Evolutionary conservation across 1,140 invertebrate species (phyloP).

Genomic region (Euura saliciscinereae): DNA sequence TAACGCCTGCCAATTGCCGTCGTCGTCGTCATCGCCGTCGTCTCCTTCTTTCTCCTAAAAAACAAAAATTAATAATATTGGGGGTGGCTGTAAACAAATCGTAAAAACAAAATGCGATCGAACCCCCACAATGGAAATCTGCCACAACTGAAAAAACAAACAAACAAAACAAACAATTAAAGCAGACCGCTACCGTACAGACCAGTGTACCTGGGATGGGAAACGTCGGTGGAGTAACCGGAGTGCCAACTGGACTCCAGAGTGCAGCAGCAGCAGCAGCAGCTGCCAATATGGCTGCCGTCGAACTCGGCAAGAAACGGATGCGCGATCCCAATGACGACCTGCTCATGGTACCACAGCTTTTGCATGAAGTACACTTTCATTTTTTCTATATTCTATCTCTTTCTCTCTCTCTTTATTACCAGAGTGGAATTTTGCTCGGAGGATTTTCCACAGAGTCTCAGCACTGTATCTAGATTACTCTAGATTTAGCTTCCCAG

Average conservation of each 20-base stretch:
- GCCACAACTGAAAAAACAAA: conserved; percentile 17
- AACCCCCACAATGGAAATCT: conserved; percentile 5
- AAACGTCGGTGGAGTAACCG: conserved; percentile 55
- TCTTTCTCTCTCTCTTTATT: too few species aligned
- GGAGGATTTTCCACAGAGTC: too few species aligned
- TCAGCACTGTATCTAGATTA: too few species aligned
- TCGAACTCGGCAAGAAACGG: conserved; percentile 86
- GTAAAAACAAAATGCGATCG: conserved; percentile 17
- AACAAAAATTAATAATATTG: conserved; percentile 14
- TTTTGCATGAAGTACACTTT: conserved; percentile 66
- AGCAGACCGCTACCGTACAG: conserved; percentile 55
- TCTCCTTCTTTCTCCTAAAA: background rate
- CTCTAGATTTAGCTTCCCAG: too few species aligned
- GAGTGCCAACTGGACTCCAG: conserved; percentile 60
- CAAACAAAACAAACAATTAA: conserved; percentile 22
- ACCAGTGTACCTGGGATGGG: conserved; percentile 52
- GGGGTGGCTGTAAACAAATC: background rate
- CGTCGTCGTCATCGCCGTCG: background rate
- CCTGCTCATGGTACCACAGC: conserved; percentile 89
- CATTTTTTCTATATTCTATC: conserved; percentile 18
- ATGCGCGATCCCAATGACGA: conserved; percentile 83
- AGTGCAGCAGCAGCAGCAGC: conserved; percentile 55
- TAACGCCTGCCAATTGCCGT: conserved; percentile 55
- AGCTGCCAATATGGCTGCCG: conserved; percentile 63
- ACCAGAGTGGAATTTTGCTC: too few species aligned